These are phyloP conservation scores for Premnoplex brunnescens DNA, from an alignment of 2,797 vertebrate genomes.

Conservation along the genomic window DNA sequence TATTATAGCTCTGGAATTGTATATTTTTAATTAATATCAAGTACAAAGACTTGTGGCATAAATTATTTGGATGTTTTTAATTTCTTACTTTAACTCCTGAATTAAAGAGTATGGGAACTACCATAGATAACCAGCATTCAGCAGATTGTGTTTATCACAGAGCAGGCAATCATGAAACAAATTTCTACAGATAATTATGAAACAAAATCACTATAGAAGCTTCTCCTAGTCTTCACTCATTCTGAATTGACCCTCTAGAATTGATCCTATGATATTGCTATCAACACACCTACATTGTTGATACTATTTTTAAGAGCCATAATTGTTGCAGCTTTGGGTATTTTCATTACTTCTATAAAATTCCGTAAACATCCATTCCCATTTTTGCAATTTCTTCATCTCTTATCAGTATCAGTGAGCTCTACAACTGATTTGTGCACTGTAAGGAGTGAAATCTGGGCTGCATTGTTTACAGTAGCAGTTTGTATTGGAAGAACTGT, in stretches of 20 bases:
- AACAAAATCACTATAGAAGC: neutral
- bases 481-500: neutral
- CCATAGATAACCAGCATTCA: neutral
- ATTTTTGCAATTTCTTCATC: neutral
- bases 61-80: neutral
- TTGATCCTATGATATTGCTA: neutral
- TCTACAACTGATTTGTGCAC: rapidly evolving
- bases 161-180: neutral
- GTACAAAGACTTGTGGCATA: neutral
- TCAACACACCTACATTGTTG: neutral
- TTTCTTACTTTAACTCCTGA: neutral
- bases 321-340: neutral
- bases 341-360: neutral
- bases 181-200: neutral
- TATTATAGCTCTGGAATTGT: neutral
- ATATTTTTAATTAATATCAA: neutral
- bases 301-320: neutral
- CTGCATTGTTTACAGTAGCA: neutral
- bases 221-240: neutral
- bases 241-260: neutral
- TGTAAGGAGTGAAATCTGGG: neutral
- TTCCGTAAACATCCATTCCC: neutral
- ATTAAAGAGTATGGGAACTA: neutral
- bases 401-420: neutral
- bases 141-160: neutral